Evolutionary conservation across 2,113 vertebrate species (phyloP).

Genomic region (Chroicocephalus ridibundus): DNA sequence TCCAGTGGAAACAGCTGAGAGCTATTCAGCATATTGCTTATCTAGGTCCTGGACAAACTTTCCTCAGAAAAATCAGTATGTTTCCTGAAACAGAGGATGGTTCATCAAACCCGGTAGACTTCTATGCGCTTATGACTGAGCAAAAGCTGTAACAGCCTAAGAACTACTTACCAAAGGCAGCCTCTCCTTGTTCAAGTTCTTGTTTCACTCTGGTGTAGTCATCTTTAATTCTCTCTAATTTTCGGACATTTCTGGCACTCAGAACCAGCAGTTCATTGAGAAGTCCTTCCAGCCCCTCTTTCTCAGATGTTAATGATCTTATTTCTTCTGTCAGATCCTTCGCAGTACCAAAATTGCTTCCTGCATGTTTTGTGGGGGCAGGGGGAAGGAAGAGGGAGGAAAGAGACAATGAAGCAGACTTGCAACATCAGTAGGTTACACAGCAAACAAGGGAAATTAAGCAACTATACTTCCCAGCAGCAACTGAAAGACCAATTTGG

Average conservation of each 20-base stretch:
- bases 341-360: conserved; percentile 84
- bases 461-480: neutral
- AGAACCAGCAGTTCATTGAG: conserved; percentile 76
- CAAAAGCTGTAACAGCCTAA: neutral
- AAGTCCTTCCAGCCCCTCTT: conserved; percentile 80
- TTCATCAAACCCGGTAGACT: neutral
- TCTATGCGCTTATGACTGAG: neutral
- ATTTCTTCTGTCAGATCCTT: conserved; percentile 87
- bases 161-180: conserved; percentile 80
- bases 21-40: neutral
- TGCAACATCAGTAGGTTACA: neutral
- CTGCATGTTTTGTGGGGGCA: conserved; percentile 48
- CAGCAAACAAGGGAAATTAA: neutral
- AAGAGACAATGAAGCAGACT: neutral
- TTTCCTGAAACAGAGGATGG: neutral
- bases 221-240: conserved; percentile 79
- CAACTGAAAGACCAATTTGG: neutral
- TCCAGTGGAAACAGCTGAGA: neutral
- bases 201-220: conserved; percentile 76
- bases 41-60: neutral
- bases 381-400: neutral
- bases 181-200: conserved; percentile 78
- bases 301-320: conserved; percentile 77
- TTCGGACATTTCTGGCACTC: conserved; percentile 73
- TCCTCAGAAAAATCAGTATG: neutral